These are phyloP conservation scores for Planococcus citri DNA, from an alignment of 1,140 invertebrate genomes.

Conservation along the genomic window DNA sequence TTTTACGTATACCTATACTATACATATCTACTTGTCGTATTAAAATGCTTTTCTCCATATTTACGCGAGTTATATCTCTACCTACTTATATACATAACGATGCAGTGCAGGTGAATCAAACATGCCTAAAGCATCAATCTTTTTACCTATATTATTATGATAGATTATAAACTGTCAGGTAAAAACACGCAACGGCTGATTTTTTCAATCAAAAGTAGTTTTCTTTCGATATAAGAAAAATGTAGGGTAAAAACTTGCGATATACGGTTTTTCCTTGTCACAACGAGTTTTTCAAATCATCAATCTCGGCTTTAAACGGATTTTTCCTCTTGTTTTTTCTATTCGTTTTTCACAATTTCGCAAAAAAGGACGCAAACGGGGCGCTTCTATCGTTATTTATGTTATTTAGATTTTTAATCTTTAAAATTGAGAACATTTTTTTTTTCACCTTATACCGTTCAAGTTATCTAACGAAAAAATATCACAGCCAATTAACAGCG, in stretches of 20 bases:
- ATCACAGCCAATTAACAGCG: background rate
- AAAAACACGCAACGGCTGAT: background rate
- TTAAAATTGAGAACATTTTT: slow-evolving; percentile 1
- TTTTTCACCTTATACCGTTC: background rate
- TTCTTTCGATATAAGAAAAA: slow-evolving; percentile 1
- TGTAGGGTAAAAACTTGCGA: background rate
- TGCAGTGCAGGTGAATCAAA: background rate
- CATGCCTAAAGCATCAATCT: background rate
- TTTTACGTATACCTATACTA: too few species aligned
- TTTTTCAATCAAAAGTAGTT: background rate
- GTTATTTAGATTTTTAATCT: slow-evolving; percentile 4
- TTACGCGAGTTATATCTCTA: background rate
- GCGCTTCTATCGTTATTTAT: background rate
- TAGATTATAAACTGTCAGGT: slow-evolving; percentile 7
- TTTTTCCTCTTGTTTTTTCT: background rate
- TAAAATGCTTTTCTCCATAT: background rate
- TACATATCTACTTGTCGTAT: too few species aligned
- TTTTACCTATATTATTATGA: slow-evolving; percentile 5
- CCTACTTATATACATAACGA: too few species aligned
- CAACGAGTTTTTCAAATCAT: background rate
- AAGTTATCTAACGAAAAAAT: background rate
- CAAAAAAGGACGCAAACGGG: background rate
- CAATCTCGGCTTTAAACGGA: slow-evolving; percentile 6
- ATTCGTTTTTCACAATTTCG: background rate
- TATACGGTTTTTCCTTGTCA: background rate